Evolutionary conservation across 2,113 vertebrate genomes (phyloP), one percentile per base, ranked within the genome.

Genomic region (Nesoenas mayeri): DNA sequence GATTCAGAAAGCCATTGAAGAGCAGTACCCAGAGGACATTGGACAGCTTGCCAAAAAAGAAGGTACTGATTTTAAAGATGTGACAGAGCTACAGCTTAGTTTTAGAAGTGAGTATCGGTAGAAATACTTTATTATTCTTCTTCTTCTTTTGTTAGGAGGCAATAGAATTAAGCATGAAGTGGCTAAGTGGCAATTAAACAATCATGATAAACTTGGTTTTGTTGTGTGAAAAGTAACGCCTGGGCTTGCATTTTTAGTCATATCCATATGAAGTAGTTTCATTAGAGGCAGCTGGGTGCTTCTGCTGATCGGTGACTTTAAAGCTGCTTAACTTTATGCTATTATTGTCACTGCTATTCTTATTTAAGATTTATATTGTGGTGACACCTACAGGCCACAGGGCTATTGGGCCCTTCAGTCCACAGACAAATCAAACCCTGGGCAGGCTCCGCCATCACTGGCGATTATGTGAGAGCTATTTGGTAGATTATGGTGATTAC

Each of bases 41-140:
- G 91, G 28, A 79, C 44, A 70, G 48, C 90, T 98, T 82, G 96
- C 91, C 73, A 97, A 96, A 75, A 87, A 36, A 20, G 98, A 98
- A 91, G 98, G 95, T 47, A 94, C 98, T 85, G 57, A 97, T 32
- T 97, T 98, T 31, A 93, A 97, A 67, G 97, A 98, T 11, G 97
- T 99, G 51, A 82, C 22, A 6, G 92, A 97, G 16, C 97, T 99
- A 79, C 96, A 96, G n/a, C 97, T 99, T 57, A 98, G 98, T 93
- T 98, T 97, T 93, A 98, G 93, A 97, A 97, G 99, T 99, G 91
- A 97, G 99, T 95, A 93, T 69, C 24, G 12, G 31, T 38, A 60
- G 48, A 50, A 12, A n/a, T 11, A 12, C 10, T 5, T 42, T 18
- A 38, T 42, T 18, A 38, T 40, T 36, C 24, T 5, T 53, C 25